A percentile compares a stretch with the other conserved stretches of the same genome.
These are phyloP conservation scores for Sphyrna mokarran DNA, from an alignment of 2,113 vertebrate genomes.

Conservation along the genomic window DNA sequence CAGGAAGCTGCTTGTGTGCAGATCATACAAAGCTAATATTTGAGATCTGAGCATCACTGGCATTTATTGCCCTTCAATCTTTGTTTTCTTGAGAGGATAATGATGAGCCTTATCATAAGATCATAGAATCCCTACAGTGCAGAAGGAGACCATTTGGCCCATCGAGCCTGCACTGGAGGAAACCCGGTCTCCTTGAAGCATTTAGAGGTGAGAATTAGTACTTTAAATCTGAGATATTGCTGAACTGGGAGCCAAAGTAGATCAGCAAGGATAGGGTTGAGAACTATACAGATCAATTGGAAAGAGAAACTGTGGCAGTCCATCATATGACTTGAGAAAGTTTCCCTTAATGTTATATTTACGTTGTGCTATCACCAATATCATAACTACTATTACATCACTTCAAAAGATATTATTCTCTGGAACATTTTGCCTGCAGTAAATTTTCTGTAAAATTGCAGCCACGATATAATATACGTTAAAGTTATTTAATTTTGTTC, in stretches of 20 bases:
- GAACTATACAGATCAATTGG: not conserved
- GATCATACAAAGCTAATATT: too few species aligned
- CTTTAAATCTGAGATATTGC: not conserved
- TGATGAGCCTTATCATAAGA: too few species aligned
- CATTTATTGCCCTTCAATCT: too few species aligned
- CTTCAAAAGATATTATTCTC: slow-evolving; percentile 1
- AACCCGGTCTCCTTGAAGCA: not conserved
- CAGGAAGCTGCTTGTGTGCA: too few species aligned
- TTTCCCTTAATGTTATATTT: not conserved
- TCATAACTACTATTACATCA: not conserved
- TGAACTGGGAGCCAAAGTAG: not conserved
- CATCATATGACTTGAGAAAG: not conserved
- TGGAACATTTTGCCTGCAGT: not conserved
- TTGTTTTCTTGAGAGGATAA: too few species aligned
- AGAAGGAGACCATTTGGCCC: too few species aligned
- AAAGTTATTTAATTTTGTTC: not conserved
- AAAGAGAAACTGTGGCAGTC: not conserved
- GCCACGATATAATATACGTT: not conserved
- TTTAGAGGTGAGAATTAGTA: not conserved
- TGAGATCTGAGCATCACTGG: too few species aligned
- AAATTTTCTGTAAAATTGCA: slow-evolving; percentile 14
- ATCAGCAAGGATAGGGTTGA: not conserved
- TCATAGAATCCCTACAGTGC: too few species aligned
- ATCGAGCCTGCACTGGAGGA: too few species aligned
- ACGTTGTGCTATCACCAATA: not conserved